Evolutionary conservation across 2,113 vertebrate species (phyloP).

Genomic region (Vicugna pacos): DNA sequence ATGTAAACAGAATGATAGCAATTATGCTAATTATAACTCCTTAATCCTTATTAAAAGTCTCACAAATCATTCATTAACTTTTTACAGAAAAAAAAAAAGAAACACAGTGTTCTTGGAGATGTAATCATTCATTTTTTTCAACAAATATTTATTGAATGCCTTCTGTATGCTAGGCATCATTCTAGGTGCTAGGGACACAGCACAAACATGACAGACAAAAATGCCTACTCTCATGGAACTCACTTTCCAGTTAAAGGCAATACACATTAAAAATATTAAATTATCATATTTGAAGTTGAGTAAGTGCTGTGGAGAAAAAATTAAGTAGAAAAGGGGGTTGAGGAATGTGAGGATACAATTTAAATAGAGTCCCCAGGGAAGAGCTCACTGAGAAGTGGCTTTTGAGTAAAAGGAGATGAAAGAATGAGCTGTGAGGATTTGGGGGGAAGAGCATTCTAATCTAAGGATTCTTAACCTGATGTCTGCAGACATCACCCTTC

Average conservation of each 20-base stretch:
- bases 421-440: not conserved
- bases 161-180: not conserved
- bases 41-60: conserved; percentile 59
- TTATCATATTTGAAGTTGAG: not conserved
- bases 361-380: not conserved
- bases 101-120: not conserved
- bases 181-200: not conserved
- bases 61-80: conserved; percentile 65
- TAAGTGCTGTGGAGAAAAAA: not conserved
- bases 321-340: not conserved
- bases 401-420: not conserved
- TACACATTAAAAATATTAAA: not conserved
- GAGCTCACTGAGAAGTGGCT: not conserved
- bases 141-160: not conserved
- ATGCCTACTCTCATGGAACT: not conserved
- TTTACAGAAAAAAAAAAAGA: conserved; percentile 6
- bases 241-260: not conserved
- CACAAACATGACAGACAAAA: not conserved
- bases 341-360: not conserved
- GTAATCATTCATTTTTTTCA: not conserved
- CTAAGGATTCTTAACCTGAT: not conserved
- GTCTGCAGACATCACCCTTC: not conserved
- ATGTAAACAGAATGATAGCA: conserved; percentile 52
- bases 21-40: conserved; percentile 55
- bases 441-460: not conserved